These are phyloP conservation scores for Tetrax tetrax DNA, from an alignment of 2,113 vertebrate genomes.

Conservation along the genomic window DNA sequence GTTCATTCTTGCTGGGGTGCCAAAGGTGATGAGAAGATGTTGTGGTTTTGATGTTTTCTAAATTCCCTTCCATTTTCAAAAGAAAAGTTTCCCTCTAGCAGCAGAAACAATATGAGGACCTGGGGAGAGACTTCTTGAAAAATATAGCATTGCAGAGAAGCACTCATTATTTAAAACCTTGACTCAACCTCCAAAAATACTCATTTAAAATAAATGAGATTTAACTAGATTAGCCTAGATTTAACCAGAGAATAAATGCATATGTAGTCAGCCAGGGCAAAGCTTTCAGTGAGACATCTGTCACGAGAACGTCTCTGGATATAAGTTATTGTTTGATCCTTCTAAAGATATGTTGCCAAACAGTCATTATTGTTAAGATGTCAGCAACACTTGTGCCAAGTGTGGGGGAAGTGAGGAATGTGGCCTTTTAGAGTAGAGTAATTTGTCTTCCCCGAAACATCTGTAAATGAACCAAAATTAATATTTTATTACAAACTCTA, in stretches of 20 bases:
- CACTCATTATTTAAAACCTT: neutral
- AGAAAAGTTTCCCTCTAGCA: neutral
- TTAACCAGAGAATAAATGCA: neutral
- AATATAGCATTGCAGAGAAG: neutral
- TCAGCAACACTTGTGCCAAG: constrained; percentile 8
- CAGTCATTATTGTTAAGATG: constrained; percentile 10
- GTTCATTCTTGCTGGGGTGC: neutral
- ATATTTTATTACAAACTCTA: constrained; percentile 10
- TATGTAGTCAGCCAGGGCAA: neutral
- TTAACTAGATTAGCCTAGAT: neutral
- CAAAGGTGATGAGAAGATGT: neutral
- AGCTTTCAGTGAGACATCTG: neutral
- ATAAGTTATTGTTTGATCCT: neutral
- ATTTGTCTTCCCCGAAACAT: neutral
- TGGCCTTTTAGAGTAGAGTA: neutral
- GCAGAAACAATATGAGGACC: neutral
- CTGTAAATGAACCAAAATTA: constrained; percentile 30
- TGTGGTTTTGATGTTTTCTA: no score
- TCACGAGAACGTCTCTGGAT: neutral
- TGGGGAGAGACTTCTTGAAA: neutral
- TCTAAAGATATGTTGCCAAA: constrained; percentile 15
- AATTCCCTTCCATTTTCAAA: neutral
- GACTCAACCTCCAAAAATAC: neutral
- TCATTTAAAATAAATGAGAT: neutral
- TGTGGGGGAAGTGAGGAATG: neutral